A percentile compares a stretch with the other conserved stretches of the same genome.
These are phyloP conservation scores for Sebastes taczanowskii DNA, from an alignment of 2,797 vertebrate genomes.

Conservation along the genomic window DNA sequence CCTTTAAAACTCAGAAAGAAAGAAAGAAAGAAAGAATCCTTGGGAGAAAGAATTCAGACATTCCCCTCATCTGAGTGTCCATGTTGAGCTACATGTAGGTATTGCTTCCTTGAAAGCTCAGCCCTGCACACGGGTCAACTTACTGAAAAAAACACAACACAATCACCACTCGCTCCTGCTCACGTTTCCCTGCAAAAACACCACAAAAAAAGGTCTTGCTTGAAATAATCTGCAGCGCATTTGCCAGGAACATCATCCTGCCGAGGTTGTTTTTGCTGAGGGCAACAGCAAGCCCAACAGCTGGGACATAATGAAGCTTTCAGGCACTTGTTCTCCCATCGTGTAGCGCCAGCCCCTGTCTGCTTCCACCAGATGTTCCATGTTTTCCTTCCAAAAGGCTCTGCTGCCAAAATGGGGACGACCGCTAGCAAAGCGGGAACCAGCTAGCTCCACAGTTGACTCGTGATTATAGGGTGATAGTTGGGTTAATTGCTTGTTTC, in stretches of 20 bases:
- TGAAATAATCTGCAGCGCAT: slow-evolving; percentile 50
- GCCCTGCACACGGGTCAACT: neutral
- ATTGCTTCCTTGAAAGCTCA: neutral
- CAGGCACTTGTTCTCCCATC: slow-evolving; percentile 77
- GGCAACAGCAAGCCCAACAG: slow-evolving; percentile 81
- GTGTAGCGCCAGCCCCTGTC: slow-evolving; percentile 77
- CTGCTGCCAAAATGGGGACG: slow-evolving; percentile 58
- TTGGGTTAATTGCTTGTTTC: slow-evolving; percentile 77
- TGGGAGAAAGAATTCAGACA: too few species aligned
- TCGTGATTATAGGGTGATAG: slow-evolving; percentile 66
- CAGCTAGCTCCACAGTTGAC: slow-evolving; percentile 58
- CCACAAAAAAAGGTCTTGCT: slow-evolving; percentile 35
- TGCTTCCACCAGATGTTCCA: slow-evolving; percentile 77
- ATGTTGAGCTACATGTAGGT: neutral
- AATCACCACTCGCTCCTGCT: neutral
- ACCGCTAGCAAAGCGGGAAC: slow-evolving; percentile 34
- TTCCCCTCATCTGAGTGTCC: neutral
- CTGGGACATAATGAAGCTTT: slow-evolving; percentile 80
- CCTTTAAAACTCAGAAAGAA: too few species aligned
- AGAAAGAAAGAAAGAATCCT: too few species aligned
- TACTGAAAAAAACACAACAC: neutral
- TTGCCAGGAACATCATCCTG: slow-evolving; percentile 72
- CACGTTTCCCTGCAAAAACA: slow-evolving; percentile 19
- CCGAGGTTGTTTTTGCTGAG: slow-evolving; percentile 74
- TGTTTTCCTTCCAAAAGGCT: slow-evolving; percentile 72